Evolutionary conservation across 2,888 invertebrate genomes (phyloP).

Genomic region (Smittia aterrima): DNA sequence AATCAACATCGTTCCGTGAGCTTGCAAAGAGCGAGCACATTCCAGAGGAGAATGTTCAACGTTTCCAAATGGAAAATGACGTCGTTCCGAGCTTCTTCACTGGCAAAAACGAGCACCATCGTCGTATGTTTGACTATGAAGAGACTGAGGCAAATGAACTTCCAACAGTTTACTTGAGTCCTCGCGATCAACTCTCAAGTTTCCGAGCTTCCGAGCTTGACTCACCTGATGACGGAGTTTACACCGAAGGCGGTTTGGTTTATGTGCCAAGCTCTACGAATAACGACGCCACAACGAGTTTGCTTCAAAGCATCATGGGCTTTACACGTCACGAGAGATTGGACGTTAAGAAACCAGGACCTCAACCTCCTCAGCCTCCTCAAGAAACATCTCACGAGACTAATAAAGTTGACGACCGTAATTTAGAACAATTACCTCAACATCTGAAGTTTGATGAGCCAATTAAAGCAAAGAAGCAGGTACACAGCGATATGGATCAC

Average conservation of each 20-base stretch:
- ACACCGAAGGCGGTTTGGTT: conserved; percentile 64
- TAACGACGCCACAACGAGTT: conserved; percentile 60
- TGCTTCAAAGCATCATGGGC: conserved; percentile 66
- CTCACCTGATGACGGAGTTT: conserved; percentile 54
- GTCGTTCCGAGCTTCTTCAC: conserved; percentile 2
- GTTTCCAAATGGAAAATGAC: conserved; percentile 26
- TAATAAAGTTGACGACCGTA: conserved; percentile 32
- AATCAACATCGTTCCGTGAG: conserved; percentile 43
- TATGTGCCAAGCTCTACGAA: conserved; percentile 53
- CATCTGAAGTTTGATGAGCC: conserved; percentile 47
- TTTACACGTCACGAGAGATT: conserved; percentile 86
- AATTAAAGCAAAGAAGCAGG: conserved; percentile 48
- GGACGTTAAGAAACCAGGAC: conserved; percentile 94
- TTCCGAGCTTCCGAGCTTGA: conserved; percentile 52
- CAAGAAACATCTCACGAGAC: no score
- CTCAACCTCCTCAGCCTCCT: conserved; percentile 60
- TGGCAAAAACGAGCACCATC: conserved; percentile 11
- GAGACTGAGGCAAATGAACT: conserved; percentile 29
- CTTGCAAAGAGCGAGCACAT: conserved; percentile 42
- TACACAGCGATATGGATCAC: conserved; percentile 56
- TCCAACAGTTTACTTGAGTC: conserved; percentile 54
- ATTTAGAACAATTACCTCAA: conserved; percentile 46
- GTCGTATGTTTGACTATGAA: conserved; percentile 9
- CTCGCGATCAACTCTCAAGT: conserved; percentile 54
- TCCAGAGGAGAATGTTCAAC: conserved; percentile 32